Percentiles rank a stretch among this genome's conserved stretches.
phyloP scores from a whole-genome alignment of 2,888 invertebrate genomes.

The Bursaphelenchus okinawaensis region DNA sequence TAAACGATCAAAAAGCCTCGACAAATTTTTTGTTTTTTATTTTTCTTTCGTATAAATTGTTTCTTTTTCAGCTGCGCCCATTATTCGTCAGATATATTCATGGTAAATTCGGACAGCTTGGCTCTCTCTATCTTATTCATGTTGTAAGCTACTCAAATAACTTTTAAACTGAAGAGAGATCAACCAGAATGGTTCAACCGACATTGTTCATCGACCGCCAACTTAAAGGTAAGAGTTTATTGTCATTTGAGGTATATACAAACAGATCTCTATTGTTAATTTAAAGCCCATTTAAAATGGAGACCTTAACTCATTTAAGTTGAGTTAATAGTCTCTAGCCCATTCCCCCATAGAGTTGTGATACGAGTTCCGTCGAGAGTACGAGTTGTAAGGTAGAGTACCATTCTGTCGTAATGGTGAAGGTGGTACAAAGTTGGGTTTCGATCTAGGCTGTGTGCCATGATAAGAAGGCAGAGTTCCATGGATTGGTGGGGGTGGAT shows the following conservation, averaged over 20 bases:
- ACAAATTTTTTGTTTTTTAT: no score
- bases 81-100: no score
- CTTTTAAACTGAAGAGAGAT: no score
- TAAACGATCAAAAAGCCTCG: no score
- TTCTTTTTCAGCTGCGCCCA: no score
- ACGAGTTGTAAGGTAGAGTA: neutral
- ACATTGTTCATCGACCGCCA: neutral
- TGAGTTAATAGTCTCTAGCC: neutral
- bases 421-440: neutral
- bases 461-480: slow-evolving; percentile 1
- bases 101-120: no score
- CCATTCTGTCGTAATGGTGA: neutral
- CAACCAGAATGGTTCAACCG: no score
- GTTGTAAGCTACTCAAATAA: no score
- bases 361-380: slow-evolving; percentile 24
- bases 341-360: slow-evolving; percentile 23
- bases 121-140: no score
- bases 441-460: slow-evolving; percentile 4
- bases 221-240: neutral
- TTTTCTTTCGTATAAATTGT: no score
- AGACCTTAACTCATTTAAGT: neutral
- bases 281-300: neutral
- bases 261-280: neutral
- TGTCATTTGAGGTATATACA: neutral
- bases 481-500: slow-evolving; percentile 1